Base-by-base conservation (phyloP, 2,888 invertebrate genomes). In the Drosophila anceps region DNA sequence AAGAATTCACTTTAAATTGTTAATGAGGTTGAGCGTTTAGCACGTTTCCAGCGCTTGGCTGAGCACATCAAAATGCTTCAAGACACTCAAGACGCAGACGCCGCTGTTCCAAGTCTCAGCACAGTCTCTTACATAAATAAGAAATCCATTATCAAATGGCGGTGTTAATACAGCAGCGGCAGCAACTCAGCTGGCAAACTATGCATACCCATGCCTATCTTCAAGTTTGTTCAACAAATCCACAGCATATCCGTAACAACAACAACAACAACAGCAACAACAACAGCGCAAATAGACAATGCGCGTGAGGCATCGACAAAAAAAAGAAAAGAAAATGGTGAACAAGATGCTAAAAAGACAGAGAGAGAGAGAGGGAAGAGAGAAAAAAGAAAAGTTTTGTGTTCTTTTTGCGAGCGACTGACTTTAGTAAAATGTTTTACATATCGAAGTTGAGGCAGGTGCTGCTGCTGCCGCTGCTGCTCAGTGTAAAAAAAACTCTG, bases 141-240 rank as follows among this genome's bases (percentile, higher is more conserved):
- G 65, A 71, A 80, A 82, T 63, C 80, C 88, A 85, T 84, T 85
- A 87, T 85, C 77, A 85, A 89, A 88, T 85, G 84, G 75, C 74
- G 70, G 77, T 65, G 79, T 79, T 76, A 78, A 85, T 75, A 82
- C 44, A 73, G 41, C 50, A 73, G 64, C 44, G 6, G 44, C 61
- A 58, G 20, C 58, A 54, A 54, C 27, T 33, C 53, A 46, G 27
- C 46, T 35, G 46, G 54, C 50, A 57, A 39, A 54, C 70, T 55
- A 50, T 75, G 41, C 55, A 35, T 29, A 54, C 51, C 63, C 66
- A 75, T 70, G 59, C 62, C 62, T 66, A 57, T 71, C 72, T 41
- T 43, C 35, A 55, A 57, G 41, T 48, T 73, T 73, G 79, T 64
- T 64, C 3, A 67, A 73, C 74, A 76, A 67, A 80, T 77, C 73